Evolutionary conservation across 2,113 vertebrate species (phyloP).

Genomic region (Plotosus lineatus): DNA sequence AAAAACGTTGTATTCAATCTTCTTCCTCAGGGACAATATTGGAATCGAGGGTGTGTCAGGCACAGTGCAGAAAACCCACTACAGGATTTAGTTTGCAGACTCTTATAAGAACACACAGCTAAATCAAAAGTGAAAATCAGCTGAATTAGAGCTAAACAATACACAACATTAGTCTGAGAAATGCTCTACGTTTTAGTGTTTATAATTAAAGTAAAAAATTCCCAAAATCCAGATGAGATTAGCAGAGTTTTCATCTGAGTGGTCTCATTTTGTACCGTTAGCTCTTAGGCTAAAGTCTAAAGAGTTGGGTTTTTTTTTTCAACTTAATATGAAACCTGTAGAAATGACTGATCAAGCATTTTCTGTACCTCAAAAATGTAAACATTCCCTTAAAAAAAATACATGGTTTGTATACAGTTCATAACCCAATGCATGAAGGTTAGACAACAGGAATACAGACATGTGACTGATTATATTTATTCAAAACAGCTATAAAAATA

Average conservation of each 20-base stretch:
- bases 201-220: neutral
- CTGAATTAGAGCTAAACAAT: neutral
- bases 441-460: constrained; percentile 7
- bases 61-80: neutral
- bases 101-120: neutral
- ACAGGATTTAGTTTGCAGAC: neutral
- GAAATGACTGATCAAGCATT: neutral
- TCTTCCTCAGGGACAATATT: neutral
- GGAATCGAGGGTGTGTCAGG: neutral
- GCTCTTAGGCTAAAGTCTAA: neutral
- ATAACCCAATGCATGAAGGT: neutral
- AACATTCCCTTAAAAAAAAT: neutral
- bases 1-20: neutral
- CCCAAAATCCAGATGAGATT: neutral
- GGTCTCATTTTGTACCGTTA: neutral
- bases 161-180: neutral
- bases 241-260: neutral
- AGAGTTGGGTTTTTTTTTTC: neutral
- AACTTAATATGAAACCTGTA: neutral
- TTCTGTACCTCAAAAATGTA: neutral
- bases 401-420: neutral
- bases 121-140: neutral
- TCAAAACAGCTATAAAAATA: neutral
- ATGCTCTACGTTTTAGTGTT: neutral
- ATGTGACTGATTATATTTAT: neutral